phyloP scores from a whole-genome alignment of 2,888 invertebrate species.

The Agonopterix arenella region DNA sequence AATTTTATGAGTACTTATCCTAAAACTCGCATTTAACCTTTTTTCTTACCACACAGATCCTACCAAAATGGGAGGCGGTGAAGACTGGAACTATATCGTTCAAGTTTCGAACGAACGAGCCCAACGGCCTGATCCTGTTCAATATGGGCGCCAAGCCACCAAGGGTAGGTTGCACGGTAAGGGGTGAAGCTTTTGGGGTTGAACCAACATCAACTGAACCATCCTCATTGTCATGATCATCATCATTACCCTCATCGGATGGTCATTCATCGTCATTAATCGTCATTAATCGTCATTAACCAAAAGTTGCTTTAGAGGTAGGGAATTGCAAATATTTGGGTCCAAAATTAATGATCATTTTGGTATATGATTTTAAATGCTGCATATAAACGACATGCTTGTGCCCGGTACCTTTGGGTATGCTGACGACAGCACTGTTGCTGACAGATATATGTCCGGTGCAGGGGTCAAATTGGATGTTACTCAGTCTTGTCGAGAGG shows the following conservation, averaged over 20 bases:
- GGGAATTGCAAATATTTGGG: conserved; percentile 11
- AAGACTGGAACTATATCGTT: conserved; percentile 93
- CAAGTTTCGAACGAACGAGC: conserved; percentile 96
- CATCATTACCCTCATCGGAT: conserved; percentile 7
- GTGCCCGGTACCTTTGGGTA: no score
- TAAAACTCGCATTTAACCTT: not conserved
- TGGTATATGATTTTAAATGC: no score
- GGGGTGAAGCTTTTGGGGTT: conserved; percentile 76
- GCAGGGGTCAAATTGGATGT: no score
- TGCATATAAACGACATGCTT: no score
- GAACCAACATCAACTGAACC: conserved; percentile 33
- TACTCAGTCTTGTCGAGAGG: no score
- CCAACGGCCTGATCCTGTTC: conserved; percentile 95
- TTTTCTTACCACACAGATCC: conserved; percentile 78
- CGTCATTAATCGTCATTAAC: no score
- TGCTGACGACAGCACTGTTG: no score
- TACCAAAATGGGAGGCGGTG: conserved; percentile 95
- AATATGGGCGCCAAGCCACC: conserved; percentile 89
- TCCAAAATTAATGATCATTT: no score
- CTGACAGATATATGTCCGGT: no score
- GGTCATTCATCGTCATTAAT: conserved; percentile 7
- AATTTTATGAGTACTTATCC: not conserved
- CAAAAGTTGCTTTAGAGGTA: not conserved
- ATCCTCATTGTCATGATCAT: conserved; percentile 32
- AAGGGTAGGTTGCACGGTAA: conserved; percentile 82